These are phyloP conservation scores for Heteropelma amictum DNA, from an alignment of 2,888 invertebrate genomes.

Conservation along the genomic window DNA sequence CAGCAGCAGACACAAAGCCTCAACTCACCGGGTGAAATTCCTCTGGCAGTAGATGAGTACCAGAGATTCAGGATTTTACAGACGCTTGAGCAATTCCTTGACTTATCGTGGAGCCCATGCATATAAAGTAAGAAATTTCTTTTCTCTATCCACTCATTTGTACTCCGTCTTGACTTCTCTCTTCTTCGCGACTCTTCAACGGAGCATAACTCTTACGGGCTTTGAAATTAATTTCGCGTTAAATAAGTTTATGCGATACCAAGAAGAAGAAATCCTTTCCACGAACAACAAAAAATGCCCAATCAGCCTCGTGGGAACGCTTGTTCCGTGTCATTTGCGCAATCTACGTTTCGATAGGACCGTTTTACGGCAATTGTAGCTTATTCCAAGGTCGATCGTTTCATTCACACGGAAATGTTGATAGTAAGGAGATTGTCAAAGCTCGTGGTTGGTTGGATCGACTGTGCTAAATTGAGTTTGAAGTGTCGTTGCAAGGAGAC, in stretches of 20 bases:
- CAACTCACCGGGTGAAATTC: conserved; percentile 47
- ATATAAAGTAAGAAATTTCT: conserved; percentile 62
- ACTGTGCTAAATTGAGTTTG: conserved; percentile 66
- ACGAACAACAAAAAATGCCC: not conserved
- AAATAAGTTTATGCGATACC: conserved; percentile 19
- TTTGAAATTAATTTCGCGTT: conserved; percentile 34
- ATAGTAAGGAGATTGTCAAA: conserved; percentile 29
- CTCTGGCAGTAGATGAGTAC: conserved; percentile 64
- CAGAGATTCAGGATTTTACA: conserved; percentile 72
- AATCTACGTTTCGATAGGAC: not conserved
- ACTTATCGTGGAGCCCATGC: conserved; percentile 65
- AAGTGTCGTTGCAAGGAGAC: conserved; percentile 72
- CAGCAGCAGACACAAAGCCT: conserved; percentile 39
- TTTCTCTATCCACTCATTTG: conserved; percentile 22
- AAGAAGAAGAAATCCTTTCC: not conserved
- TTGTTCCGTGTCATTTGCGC: not conserved
- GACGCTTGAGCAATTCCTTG: conserved; percentile 70
- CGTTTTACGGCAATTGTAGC: too few species aligned
- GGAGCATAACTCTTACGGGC: not conserved
- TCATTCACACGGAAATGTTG: not conserved
- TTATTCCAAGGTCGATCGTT: too few species aligned
- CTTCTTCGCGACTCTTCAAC: conserved; percentile 2
- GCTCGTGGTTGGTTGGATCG: not conserved
- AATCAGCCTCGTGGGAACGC: too few species aligned
- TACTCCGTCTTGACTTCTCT: conserved; percentile 7